Conservation (phyloP, 92 coral and sea anemone genomes). For the Virgularia gustaviana region DNA sequence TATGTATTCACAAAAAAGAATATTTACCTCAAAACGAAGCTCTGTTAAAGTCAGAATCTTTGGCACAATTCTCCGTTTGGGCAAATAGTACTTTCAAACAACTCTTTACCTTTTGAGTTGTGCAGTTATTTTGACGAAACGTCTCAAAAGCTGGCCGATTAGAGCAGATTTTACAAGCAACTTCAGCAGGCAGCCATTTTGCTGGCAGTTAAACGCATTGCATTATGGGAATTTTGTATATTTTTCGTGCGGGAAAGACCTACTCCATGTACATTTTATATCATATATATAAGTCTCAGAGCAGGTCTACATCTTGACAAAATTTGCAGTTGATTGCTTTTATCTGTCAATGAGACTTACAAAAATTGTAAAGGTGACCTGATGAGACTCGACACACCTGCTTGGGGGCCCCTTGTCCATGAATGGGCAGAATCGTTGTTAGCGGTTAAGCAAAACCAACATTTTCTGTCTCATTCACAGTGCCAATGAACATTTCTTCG, state of each 20-base stretch:
- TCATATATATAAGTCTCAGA: too few relatives aligned
- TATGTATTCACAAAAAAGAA: background rate
- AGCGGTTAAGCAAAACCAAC: too few relatives aligned
- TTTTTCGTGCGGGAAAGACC: constrained; percentile 23
- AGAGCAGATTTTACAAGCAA: constrained; percentile 9
- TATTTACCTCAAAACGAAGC: background rate
- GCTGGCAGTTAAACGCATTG: background rate
- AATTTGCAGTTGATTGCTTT: constrained; percentile 6
- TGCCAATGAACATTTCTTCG: constrained; percentile 25
- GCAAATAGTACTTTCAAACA: background rate
- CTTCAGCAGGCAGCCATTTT: background rate
- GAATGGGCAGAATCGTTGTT: constrained; percentile 8
- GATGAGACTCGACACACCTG: too few relatives aligned
- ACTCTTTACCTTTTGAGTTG: constrained; percentile 26
- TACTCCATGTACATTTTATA: background rate
- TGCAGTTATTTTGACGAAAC: constrained; percentile 21
- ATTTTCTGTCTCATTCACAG: constrained; percentile 30
- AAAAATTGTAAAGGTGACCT: constrained; percentile 7
- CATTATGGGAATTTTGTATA: constrained; percentile 25
- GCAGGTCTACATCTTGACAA: too few relatives aligned
- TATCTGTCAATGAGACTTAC: constrained; percentile 19
- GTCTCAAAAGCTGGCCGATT: constrained; percentile 20
- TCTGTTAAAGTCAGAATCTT: background rate
- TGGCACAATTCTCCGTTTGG: background rate
- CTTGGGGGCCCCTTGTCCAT: too few relatives aligned